Conservation (phyloP, 37 sponge, comb jelly and placozoan species). For the Diacarnus erythraeanus region DNA sequence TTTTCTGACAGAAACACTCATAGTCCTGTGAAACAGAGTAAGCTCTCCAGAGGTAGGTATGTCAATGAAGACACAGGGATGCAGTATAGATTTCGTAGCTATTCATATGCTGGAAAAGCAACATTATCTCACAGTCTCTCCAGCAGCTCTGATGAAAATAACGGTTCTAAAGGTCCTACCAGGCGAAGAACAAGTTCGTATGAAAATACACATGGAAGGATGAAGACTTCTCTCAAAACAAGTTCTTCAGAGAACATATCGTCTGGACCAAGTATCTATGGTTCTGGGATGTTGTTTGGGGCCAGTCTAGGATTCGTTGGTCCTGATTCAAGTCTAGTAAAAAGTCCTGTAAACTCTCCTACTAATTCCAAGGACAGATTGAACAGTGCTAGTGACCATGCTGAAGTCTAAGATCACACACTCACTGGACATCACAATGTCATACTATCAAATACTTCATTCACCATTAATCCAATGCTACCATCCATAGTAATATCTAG, state of each 20-base stretch:
- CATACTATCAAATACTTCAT: too few species aligned
- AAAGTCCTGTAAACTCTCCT: background rate
- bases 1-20: too few species aligned
- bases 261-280: background rate
- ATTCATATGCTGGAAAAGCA: background rate
- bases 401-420: too few species aligned
- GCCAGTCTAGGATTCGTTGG: constrained; percentile 18
- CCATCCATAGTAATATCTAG: too few species aligned
- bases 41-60: background rate
- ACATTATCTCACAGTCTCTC: background rate
- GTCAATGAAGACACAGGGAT: background rate
- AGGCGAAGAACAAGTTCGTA: background rate
- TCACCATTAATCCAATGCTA: too few species aligned
- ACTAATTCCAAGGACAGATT: too few species aligned
- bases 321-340: constrained; percentile 1
- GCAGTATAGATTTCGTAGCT: background rate
- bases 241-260: background rate
- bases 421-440: too few species aligned
- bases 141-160: background rate
- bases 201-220: background rate
- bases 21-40: too few species aligned
- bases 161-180: background rate
- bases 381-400: too few species aligned
- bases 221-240: background rate
- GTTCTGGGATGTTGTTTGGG: background rate